Percentiles rank a stretch among this genome's conserved stretches.
phyloP scores from a whole-genome alignment of 2,113 vertebrate genomes.

The Nipponia nippon region DNA sequence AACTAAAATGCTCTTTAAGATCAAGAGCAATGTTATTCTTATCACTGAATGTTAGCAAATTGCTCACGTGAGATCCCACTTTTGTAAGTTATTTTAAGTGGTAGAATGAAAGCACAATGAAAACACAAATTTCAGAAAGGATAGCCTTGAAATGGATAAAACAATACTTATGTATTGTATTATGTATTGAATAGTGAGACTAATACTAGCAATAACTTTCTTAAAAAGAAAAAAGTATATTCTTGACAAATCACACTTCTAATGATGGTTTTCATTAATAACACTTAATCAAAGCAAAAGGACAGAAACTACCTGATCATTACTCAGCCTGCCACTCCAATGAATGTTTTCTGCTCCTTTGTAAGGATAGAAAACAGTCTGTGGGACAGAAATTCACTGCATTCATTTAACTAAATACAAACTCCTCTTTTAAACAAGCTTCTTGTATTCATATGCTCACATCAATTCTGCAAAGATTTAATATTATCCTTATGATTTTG shows the following conservation, averaged over 20 bases:
- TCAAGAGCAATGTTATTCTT: not conserved
- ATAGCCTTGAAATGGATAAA: not conserved
- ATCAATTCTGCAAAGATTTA: not conserved
- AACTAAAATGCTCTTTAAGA: not conserved
- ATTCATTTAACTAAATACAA: conserved; percentile 55
- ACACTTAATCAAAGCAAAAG: conserved; percentile 68
- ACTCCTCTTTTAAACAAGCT: conserved; percentile 53
- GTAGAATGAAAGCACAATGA: not conserved
- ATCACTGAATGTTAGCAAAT: not conserved
- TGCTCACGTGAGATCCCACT: not conserved
- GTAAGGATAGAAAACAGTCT: conserved; percentile 64
- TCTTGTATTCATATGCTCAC: not conserved
- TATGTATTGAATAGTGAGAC: not conserved
- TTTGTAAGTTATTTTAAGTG: not conserved
- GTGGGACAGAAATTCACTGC: conserved; percentile 79
- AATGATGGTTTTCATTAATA: conserved; percentile 63
- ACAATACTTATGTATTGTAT: not conserved
- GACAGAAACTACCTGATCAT: conserved; percentile 63
- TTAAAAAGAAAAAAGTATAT: conserved; percentile 11
- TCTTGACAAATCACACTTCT: conserved; percentile 71
- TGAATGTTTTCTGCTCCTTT: conserved; percentile 63
- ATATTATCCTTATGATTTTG: not conserved
- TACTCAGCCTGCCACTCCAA: conserved; percentile 61
- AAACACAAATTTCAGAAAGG: not conserved
- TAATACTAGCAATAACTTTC: not conserved